Evolutionary conservation across 2,888 invertebrate genomes (phyloP).

Genomic region (Ecdyonurus torrentis): DNA sequence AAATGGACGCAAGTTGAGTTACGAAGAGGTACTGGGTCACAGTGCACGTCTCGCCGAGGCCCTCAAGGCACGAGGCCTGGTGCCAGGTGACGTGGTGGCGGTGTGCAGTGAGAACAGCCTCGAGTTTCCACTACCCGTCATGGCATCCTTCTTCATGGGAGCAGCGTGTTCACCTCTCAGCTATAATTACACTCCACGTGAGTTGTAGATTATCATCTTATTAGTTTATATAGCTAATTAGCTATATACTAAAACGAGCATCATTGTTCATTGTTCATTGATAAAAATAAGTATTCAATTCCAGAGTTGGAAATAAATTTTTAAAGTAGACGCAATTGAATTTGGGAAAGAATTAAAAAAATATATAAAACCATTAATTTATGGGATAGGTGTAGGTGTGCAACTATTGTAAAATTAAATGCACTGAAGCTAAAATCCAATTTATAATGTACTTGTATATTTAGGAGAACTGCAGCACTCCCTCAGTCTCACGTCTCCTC

Average conservation of each 20-base stretch:
- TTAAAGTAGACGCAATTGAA: too few species aligned
- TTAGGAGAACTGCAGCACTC: conserved; percentile 54
- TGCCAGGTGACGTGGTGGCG: conserved; percentile 35
- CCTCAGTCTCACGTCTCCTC: conserved; percentile 49
- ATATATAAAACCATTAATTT: too few species aligned
- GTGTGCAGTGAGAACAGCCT: conserved; percentile 45
- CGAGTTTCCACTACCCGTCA: conserved; percentile 37
- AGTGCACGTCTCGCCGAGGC: neutral
- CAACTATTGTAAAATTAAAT: too few species aligned
- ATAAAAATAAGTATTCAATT: too few species aligned
- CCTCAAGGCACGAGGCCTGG: neutral
- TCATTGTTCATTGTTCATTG: too few species aligned
- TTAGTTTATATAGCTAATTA: too few species aligned
- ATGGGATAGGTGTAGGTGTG: too few species aligned
- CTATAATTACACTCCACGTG: conserved; percentile 42
- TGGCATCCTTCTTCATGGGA: conserved; percentile 39
- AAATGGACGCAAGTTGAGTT: neutral
- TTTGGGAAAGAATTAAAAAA: too few species aligned
- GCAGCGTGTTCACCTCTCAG: conserved; percentile 43
- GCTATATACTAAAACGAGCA: neutral
- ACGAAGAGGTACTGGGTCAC: neutral
- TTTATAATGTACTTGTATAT: too few species aligned
- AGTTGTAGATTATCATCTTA: too few species aligned
- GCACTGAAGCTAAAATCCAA: too few species aligned
- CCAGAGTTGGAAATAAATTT: too few species aligned